phyloP scores from a whole-genome alignment of 2,113 vertebrate genomes.

The Tretioscincus oriximinensis region DNA sequence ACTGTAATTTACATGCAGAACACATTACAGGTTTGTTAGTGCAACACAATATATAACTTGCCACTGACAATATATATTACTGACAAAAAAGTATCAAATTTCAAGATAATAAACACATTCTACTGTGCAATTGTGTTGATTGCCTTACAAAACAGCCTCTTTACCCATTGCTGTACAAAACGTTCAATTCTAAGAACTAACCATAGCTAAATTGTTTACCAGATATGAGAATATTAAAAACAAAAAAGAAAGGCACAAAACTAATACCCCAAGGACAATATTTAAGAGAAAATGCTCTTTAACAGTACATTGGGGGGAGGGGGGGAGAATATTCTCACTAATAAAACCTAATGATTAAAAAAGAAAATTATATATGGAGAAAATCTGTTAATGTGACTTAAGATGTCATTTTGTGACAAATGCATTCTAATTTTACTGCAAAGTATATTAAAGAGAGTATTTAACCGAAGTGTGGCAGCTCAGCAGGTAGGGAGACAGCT shows the following conservation, averaged over 20 bases:
- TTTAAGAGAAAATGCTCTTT: not conserved
- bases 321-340: not conserved
- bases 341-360: not conserved
- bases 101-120: not conserved
- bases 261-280: not conserved
- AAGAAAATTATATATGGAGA: not conserved
- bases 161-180: not conserved
- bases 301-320: not conserved
- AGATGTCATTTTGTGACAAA: conserved; percentile 4
- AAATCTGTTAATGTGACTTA: not conserved
- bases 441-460: not conserved
- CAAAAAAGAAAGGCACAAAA: not conserved
- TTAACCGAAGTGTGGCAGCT: not conserved
- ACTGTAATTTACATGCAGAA: not conserved
- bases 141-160: not conserved
- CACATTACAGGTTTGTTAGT: not conserved
- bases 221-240: not conserved
- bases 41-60: not conserved
- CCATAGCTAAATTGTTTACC: not conserved
- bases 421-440: conserved; percentile 11
- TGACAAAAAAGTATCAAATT: not conserved
- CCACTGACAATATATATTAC: not conserved
- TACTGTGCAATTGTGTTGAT: not conserved
- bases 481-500: not conserved
- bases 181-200: not conserved